Percentiles rank a stretch among this genome's conserved stretches.
Evolutionary conservation across 2,113 vertebrate genomes (phyloP).

Genomic region (Pseudorasbora parva): DNA sequence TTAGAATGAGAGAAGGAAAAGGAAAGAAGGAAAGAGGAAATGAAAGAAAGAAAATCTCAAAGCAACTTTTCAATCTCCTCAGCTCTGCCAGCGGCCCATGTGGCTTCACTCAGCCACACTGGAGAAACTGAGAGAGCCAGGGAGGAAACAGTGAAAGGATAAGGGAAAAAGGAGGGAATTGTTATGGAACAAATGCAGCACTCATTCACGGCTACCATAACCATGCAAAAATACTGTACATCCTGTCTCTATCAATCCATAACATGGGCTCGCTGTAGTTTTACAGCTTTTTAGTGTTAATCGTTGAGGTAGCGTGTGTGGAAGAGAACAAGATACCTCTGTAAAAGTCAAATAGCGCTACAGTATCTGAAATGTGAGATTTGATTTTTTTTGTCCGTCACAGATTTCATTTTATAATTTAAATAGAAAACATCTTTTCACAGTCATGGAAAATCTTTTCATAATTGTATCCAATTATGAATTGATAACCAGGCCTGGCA

Average conservation of each 20-base stretch:
- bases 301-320: background rate
- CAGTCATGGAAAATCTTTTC: background rate
- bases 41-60: conserved; percentile 14
- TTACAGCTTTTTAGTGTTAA: conserved; percentile 7
- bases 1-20: background rate
- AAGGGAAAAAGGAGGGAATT: conserved; percentile 12
- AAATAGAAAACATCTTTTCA: background rate
- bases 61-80: conserved; percentile 1
- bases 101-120: conserved; percentile 37
- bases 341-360: conserved; percentile 61
- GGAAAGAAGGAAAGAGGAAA: background rate
- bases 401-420: conserved; percentile 28
- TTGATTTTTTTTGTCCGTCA: background rate
- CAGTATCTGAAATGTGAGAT: conserved; percentile 61
- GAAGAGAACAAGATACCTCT: conserved; percentile 68
- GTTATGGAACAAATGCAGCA: conserved; percentile 26
- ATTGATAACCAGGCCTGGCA: background rate
- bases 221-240: conserved; percentile 31
- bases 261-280: conserved; percentile 17
- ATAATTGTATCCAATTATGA: no score
- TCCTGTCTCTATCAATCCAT: conserved; percentile 37
- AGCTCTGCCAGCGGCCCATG: conserved; percentile 19
- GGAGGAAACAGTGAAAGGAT: conserved; percentile 16
- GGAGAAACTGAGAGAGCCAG: conserved; percentile 19
- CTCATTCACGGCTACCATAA: conserved; percentile 21